phyloP scores from a whole-genome alignment of 1,140 invertebrate genomes.

The Drosophila ercepeae region DNA sequence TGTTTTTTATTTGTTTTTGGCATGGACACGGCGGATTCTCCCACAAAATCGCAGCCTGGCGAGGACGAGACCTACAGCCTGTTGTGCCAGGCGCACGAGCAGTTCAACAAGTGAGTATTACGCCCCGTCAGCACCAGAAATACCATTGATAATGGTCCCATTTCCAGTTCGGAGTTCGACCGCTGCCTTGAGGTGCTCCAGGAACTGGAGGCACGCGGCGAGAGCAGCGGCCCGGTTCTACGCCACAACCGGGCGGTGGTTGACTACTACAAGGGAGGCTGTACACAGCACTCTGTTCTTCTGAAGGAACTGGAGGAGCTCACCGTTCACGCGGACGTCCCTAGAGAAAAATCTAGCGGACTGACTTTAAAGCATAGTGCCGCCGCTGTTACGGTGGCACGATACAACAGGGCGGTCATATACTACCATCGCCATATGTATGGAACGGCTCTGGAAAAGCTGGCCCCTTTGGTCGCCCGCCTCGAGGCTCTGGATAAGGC shows the following conservation, averaged over 20 bases:
- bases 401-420: constrained; percentile 93
- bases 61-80: constrained; percentile 74
- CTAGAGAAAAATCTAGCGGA: constrained; percentile 11
- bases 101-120: constrained; percentile 69
- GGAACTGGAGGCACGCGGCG: constrained; percentile 86
- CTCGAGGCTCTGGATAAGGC: constrained; percentile 90
- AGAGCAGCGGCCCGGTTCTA: constrained; percentile 88
- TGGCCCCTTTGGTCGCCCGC: constrained; percentile 90
- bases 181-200: constrained; percentile 86
- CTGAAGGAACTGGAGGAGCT: not conserved
- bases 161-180: constrained; percentile 84
- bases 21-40: constrained; percentile 73
- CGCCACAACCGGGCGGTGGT: constrained; percentile 89
- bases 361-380: constrained; percentile 55
- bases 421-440: constrained; percentile 92
- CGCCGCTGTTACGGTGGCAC: constrained; percentile 84
- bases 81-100: constrained; percentile 71
- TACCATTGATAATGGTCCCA: not conserved
- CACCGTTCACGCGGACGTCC: constrained; percentile 21
- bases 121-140: not conserved
- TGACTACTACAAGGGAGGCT: constrained; percentile 86
- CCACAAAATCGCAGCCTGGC: constrained; percentile 68
- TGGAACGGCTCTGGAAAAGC: constrained; percentile 88
- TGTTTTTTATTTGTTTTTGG: constrained; percentile 65
- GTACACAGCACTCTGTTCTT: not conserved